Percentiles rank a stretch among this genome's conserved stretches.
phyloP scores from a whole-genome alignment of 1,140 invertebrate species.

The Pissodes strobi region DNA sequence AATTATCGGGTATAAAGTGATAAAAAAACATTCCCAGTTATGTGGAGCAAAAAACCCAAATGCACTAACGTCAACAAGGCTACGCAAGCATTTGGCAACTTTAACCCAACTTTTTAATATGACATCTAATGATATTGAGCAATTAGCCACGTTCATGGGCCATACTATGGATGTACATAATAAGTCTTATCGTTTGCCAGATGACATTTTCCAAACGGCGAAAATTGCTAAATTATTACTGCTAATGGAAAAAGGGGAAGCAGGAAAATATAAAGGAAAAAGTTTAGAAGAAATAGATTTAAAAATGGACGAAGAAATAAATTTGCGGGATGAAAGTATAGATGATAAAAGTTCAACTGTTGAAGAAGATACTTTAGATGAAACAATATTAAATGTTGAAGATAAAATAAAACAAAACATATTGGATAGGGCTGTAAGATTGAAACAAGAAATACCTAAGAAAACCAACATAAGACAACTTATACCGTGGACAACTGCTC shows the following conservation, averaged over 20 bases:
- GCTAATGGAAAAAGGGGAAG: constrained; percentile 50
- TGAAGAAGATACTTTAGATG: no score
- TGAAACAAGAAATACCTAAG: no score
- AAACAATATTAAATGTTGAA: no score
- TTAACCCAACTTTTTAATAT: constrained; percentile 50
- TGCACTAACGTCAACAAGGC: constrained; percentile 42
- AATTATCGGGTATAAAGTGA: constrained; percentile 45
- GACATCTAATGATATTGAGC: constrained; percentile 47
- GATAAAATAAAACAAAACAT: no score
- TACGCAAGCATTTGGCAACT: constrained; percentile 52
- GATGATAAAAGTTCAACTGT: no score
- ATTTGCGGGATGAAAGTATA: no score
- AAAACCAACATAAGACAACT: no score
- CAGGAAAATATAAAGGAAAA: constrained; percentile 46
- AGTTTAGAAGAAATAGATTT: constrained; percentile 47
- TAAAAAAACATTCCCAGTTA: constrained; percentile 42
- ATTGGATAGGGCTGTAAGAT: no score
- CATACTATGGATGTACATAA: constrained; percentile 33
- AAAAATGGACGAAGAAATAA: no score
- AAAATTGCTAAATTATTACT: constrained; percentile 50
- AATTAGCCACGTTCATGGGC: constrained; percentile 50
- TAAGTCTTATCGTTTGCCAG: constrained; percentile 37
- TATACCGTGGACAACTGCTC: no score
- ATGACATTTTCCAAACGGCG: constrained; percentile 45
- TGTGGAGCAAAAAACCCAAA: constrained; percentile 46